Percentiles rank a stretch among this genome's conserved stretches.
Conservation (phyloP, 2,113 vertebrate genomes). For the Tiliqua scincoides region DNA sequence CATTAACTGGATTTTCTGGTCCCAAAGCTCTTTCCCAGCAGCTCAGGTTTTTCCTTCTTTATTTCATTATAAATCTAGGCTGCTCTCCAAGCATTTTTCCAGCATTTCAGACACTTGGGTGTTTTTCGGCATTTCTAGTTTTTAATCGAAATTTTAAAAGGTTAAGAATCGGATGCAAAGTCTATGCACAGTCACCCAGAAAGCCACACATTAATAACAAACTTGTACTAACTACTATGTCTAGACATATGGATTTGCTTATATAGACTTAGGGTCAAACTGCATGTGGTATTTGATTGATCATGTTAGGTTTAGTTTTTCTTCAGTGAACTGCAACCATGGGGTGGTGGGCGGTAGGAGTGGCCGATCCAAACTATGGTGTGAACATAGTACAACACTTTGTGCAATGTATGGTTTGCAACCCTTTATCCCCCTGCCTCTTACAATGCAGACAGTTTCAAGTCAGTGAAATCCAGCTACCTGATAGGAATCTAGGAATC, state of each 20-base stretch:
- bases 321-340: too few species aligned
- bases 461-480: too few species aligned
- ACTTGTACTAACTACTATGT: background rate
- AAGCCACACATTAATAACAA: background rate
- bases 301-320: too few species aligned
- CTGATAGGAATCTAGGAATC: too few species aligned
- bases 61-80: background rate
- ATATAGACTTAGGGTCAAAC: too few species aligned
- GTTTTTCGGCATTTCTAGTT: background rate
- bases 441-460: too few species aligned
- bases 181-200: background rate
- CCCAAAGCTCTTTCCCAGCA: background rate
- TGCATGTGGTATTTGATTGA: too few species aligned
- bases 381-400: too few species aligned
- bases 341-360: too few species aligned
- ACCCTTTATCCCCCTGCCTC: too few species aligned
- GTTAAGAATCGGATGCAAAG: background rate
- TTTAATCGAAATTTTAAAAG: background rate
- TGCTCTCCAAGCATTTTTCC: background rate
- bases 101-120: background rate
- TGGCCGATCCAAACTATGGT: too few species aligned
- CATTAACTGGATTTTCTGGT: background rate
- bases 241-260: background rate
- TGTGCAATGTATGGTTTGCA: too few species aligned
- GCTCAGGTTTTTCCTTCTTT: background rate